phyloP scores from a whole-genome alignment of 2,888 invertebrate species.

The Andrena bicolor region DNA sequence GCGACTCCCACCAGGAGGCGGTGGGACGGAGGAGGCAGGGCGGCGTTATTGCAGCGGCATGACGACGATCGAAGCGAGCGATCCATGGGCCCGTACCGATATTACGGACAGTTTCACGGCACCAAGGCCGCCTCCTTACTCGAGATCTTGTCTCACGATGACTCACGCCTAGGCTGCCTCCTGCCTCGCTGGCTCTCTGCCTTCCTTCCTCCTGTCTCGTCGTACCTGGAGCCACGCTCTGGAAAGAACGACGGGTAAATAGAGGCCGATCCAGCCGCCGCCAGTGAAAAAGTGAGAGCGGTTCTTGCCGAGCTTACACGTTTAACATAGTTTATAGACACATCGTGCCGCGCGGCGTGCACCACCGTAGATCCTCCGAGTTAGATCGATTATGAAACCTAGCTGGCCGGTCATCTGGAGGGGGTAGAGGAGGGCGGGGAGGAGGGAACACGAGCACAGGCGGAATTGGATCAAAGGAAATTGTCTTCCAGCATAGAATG shows the following conservation, averaged over 20 bases:
- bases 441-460: conserved; percentile 3
- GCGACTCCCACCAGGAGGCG: conserved; percentile 11
- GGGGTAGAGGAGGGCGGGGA: not conserved
- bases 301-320: conserved; percentile 49
- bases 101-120: conserved; percentile 78
- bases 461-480: conserved; percentile 14
- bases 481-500: not conserved
- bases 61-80: conserved; percentile 68
- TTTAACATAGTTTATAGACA: conserved; percentile 60
- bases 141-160: conserved; percentile 79
- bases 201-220: conserved; percentile 53
- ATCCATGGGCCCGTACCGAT: conserved; percentile 74
- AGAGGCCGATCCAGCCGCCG: conserved; percentile 19
- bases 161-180: conserved; percentile 72
- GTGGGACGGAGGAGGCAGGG: conserved; percentile 10
- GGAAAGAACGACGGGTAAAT: conserved; percentile 52
- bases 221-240: conserved; percentile 9
- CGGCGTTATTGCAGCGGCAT: conserved; percentile 43
- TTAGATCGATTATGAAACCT: conserved; percentile 52
- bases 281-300: conserved; percentile 51
- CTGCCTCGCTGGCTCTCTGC: conserved; percentile 70
- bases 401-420: not conserved
- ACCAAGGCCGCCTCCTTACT: conserved; percentile 81
- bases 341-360: conserved; percentile 45
- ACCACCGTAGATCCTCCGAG: conserved; percentile 34